Percentiles rank a stretch among this genome's conserved stretches.
phyloP scores from a whole-genome alignment of 1,140 invertebrate species.

The Triops longicaudatus region DNA sequence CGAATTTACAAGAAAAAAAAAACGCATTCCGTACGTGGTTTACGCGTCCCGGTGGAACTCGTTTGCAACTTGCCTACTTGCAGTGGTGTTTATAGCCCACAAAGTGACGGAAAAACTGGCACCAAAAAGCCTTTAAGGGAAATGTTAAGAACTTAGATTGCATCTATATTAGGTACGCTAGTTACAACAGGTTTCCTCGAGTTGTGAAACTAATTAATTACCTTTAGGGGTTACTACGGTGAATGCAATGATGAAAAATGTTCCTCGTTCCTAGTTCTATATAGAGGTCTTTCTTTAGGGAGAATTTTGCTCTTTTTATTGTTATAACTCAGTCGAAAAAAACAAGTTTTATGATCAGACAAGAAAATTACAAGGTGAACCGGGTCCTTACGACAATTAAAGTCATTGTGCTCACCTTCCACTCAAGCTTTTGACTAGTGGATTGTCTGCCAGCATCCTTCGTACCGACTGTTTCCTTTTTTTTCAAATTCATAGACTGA shows the following conservation, averaged over 20 bases:
- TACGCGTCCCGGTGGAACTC: not conserved
- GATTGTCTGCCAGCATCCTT: not conserved
- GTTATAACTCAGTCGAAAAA: not conserved
- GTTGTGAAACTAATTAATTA: not conserved
- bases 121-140: not conserved
- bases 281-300: not conserved
- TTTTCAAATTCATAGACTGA: not conserved
- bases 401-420: constrained; percentile 3
- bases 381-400: constrained; percentile 7
- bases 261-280: not conserved
- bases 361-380: constrained; percentile 12
- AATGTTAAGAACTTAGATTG: not conserved
- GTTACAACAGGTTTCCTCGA: not conserved
- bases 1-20: too few species aligned
- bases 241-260: not conserved
- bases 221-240: not conserved
- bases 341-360: not conserved
- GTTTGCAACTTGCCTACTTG: not conserved
- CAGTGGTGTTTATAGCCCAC: not conserved
- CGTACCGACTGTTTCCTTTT: not conserved
- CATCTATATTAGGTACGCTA: not conserved
- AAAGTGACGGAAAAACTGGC: not conserved
- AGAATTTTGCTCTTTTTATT: too few species aligned
- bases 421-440: not conserved
- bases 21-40: too few species aligned